Evolutionary conservation across 2,797 vertebrate genomes (phyloP), one percentile per base, ranked within the genome.

Genomic region (Melanotaenia boesemani): DNA sequence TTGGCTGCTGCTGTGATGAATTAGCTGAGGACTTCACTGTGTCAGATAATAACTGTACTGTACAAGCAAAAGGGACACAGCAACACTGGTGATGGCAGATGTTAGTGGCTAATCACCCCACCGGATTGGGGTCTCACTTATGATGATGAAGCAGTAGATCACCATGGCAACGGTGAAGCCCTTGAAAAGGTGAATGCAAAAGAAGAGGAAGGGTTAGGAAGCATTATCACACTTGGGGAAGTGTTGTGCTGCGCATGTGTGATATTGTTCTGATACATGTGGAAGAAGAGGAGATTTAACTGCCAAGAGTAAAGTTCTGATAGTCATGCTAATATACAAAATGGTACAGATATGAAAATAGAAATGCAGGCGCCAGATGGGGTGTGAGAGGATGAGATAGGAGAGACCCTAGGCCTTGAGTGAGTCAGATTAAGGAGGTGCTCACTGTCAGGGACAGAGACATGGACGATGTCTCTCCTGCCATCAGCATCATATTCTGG

Each of bases 161-260:
- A 79, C 87, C 72, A 81, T 83, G 71, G 86, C 24, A 82, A 89
- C 82, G 67, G 50, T 7, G n/a, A n/a, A 69, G 55, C 70, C 50
- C 72, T 67, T 72, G 28, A 68, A 74, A 64, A 60, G 57, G 57
- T 48, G 69, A 64, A 67, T 72, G 68, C 57, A 69, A 72, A 70
- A 55, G 36, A 73, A 6, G 39, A 58, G 52, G 32, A 32, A 61
- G 20, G 41, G 36, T 76, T 30, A 37, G 26, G 55, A 72, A 65
- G 30, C 55, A 34, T 64, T 41, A 58, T 16, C 15, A 63, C 52
- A 61, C 30, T 36, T 76, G 39, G 16, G 50, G 50, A 62, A 10
- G 63, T 39, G 39, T 59, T n/a, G 67, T 11, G 20, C 1, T 63
- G 24, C 44, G 18, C 7, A 22, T 30, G 10, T 9, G 22, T 39